Conservation (phyloP, 2,113 vertebrate species). For the Aleadryas rufinucha region DNA sequence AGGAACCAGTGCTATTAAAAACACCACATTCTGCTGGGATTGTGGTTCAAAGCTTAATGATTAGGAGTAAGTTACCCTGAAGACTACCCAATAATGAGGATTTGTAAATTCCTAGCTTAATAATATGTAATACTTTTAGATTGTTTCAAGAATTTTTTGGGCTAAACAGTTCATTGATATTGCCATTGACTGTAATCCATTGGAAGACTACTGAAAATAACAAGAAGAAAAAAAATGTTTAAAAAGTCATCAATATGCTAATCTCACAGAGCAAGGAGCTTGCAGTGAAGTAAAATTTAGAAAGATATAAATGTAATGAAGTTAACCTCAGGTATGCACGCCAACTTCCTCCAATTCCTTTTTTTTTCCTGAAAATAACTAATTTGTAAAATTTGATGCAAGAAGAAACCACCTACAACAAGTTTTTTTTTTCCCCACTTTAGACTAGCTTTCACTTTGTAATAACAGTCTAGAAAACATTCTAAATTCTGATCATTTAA, state of each 20-base stretch:
- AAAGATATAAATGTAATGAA: conserved; percentile 55
- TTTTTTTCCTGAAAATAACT: neutral
- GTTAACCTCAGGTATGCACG: conserved; percentile 23
- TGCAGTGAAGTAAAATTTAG: conserved; percentile 49
- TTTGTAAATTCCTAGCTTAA: conserved; percentile 41
- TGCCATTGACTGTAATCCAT: neutral
- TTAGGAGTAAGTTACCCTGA: conserved; percentile 32
- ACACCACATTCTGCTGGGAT: conserved; percentile 24
- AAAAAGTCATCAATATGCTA: conserved; percentile 17
- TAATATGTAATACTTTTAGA: neutral
- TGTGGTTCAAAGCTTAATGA: conserved; percentile 46
- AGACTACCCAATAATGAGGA: conserved; percentile 26
- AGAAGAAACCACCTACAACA: neutral
- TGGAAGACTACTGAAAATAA: conserved; percentile 26
- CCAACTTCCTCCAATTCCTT: conserved; percentile 26
- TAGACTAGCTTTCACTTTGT: neutral
- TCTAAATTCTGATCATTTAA: neutral
- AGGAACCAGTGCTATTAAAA: conserved; percentile 56
- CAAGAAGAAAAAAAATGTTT: neutral
- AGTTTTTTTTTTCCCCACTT: neutral
- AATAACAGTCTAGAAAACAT: neutral
- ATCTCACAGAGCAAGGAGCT: conserved; percentile 8
- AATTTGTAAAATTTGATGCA: conserved; percentile 2
- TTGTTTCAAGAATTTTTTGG: neutral
- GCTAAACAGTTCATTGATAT: neutral